A percentile compares a stretch with the other conserved stretches of the same genome.
Conservation (phyloP, 2,888 invertebrate genomes). For the Hololepta plana region DNA sequence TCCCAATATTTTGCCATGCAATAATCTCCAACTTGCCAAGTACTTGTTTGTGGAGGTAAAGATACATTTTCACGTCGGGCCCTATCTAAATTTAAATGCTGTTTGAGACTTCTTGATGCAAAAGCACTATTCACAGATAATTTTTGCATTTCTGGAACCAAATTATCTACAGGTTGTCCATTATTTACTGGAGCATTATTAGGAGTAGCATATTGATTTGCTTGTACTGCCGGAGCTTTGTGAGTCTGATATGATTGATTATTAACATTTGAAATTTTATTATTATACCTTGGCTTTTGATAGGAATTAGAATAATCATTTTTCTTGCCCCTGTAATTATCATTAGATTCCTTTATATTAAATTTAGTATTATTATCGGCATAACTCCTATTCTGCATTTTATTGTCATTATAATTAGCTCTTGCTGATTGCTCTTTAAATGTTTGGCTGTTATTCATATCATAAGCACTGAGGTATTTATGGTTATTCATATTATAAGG, state of each 20-base stretch:
- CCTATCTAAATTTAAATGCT: constrained; percentile 21
- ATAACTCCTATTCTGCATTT: too few species aligned
- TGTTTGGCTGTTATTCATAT: too few species aligned
- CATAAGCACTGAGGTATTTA: too few species aligned
- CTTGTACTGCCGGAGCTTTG: constrained; percentile 3
- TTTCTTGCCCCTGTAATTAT: constrained; percentile 1
- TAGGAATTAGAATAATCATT: constrained; percentile 3
- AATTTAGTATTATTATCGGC: too few species aligned
- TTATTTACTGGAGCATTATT: constrained; percentile 9
- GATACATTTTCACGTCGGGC: not conserved
- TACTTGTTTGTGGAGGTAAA: constrained; percentile 21
- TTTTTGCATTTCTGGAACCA: constrained; percentile 15
- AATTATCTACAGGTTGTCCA: too few species aligned
- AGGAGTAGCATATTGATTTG: constrained; percentile 8
- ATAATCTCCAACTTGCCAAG: constrained; percentile 64
- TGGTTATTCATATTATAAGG: too few species aligned
- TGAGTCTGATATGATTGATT: constrained; percentile 1
- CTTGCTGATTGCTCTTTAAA: too few species aligned
- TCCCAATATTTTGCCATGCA: constrained; percentile 90
- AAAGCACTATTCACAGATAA: constrained; percentile 22
- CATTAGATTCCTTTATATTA: constrained; percentile 2
- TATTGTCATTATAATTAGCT: too few species aligned
- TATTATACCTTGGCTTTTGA: constrained; percentile 4
- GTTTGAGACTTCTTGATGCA: constrained; percentile 22
- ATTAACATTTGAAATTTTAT: too few species aligned